Evolutionary conservation across 2,113 vertebrate genomes (phyloP).

Genomic region (Motacilla tschutschensis): DNA sequence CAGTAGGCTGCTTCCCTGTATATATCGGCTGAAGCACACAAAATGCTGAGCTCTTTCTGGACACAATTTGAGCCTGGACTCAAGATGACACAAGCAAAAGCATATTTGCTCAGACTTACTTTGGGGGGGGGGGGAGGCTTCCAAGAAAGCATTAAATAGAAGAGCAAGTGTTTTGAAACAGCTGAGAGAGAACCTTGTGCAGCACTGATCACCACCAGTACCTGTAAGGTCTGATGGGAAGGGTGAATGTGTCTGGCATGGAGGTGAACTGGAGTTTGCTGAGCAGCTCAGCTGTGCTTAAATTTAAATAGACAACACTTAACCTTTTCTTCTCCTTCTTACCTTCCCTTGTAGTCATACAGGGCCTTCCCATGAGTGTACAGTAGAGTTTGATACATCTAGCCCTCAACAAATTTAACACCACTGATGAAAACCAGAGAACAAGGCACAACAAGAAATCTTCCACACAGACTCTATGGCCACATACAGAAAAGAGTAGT

Average conservation of each 20-base stretch:
- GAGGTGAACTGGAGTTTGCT: background rate
- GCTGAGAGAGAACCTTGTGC: background rate
- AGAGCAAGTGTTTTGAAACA: background rate
- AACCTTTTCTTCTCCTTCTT: background rate
- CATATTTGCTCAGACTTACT: background rate
- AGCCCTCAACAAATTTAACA: background rate
- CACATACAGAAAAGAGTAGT: background rate
- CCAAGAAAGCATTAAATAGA: background rate
- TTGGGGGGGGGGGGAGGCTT: background rate
- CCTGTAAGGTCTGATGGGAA: background rate
- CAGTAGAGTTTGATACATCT: background rate
- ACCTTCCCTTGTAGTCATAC: background rate
- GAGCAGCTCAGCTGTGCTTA: background rate
- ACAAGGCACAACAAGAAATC: background rate
- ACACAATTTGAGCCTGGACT: background rate
- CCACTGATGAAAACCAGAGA: background rate
- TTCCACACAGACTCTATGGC: background rate
- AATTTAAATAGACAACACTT: background rate
- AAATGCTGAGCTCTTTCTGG: background rate
- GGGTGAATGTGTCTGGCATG: background rate
- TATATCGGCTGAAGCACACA: background rate
- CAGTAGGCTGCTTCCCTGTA: background rate
- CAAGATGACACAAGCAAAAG: background rate
- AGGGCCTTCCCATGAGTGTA: background rate
- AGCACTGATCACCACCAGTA: background rate